Conservation (phyloP, 2,113 vertebrate genomes). For the Raja brachyura region DNA sequence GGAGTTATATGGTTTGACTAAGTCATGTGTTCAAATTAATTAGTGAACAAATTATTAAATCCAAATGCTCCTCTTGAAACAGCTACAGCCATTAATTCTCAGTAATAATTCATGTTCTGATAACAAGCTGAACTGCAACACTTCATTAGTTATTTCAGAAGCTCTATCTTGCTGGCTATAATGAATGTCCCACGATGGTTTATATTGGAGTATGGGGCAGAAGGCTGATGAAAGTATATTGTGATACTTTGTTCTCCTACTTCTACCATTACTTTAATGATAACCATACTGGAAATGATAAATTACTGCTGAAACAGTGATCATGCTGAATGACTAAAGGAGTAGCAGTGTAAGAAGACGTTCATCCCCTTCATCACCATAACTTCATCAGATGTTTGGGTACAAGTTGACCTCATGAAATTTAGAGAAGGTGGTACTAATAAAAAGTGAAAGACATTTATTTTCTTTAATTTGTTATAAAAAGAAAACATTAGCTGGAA, state of each 20-base stretch:
- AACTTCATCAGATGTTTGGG: neutral
- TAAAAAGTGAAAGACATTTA: neutral
- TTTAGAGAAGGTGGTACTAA: neutral
- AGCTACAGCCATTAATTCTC: conserved; percentile 2
- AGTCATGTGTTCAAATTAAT: neutral
- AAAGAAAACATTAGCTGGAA: neutral
- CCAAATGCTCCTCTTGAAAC: neutral
- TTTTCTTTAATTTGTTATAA: neutral
- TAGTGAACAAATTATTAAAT: neutral
- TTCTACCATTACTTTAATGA: neutral
- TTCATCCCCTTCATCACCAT: neutral
- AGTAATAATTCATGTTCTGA: conserved; percentile 8
- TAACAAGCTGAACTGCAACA: neutral
- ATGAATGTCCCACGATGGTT: neutral
- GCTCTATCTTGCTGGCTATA: neutral
- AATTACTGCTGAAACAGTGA: neutral
- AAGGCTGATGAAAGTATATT: neutral
- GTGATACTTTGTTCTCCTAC: neutral
- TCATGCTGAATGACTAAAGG: neutral
- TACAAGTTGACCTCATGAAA: neutral
- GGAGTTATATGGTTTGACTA: neutral
- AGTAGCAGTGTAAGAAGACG: neutral
- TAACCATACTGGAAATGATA: neutral
- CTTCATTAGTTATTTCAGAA: neutral
- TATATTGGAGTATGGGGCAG: neutral